Conservation (phyloP, 2,113 vertebrate species). For the Phoenicopterus ruber region DNA sequence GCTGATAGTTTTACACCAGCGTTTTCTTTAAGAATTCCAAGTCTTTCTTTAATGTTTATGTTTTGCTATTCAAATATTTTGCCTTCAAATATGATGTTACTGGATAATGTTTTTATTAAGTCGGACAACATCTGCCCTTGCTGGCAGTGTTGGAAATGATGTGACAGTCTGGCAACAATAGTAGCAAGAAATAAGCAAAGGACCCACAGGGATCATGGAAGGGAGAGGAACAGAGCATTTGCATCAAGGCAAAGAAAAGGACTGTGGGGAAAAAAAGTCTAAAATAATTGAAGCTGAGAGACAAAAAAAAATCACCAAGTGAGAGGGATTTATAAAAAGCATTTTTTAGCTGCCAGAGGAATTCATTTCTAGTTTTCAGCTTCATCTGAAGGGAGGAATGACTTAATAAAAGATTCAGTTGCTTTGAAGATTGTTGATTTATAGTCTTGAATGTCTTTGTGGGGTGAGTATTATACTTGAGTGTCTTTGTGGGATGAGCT, state of each 20-base stretch:
- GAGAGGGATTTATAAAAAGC: neutral
- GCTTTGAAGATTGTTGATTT: neutral
- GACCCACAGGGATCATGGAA: neutral
- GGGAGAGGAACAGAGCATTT: neutral
- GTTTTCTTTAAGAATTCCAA: neutral
- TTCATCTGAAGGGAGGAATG: neutral
- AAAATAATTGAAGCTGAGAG: neutral
- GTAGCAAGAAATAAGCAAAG: neutral
- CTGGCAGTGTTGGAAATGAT: neutral
- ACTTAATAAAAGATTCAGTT: neutral
- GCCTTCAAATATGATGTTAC: neutral
- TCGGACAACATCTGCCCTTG: constrained; percentile 8
- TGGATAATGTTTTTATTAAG: neutral
- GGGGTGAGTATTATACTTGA: neutral
- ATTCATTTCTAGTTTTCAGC: neutral
- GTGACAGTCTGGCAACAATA: neutral
- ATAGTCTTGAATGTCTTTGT: neutral
- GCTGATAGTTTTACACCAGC: neutral
- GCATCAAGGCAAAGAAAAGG: neutral
- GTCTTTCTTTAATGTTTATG: neutral
- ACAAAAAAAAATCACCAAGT: neutral
- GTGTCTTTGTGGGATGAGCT: neutral
- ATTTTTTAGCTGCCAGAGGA: neutral
- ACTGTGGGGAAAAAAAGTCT: neutral
- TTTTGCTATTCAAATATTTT: constrained; percentile 6